A percentile compares a stretch with the other conserved stretches of the same genome.
Evolutionary conservation across 2,888 invertebrate genomes (phyloP).

Genomic region (Amiota mariae): DNA sequence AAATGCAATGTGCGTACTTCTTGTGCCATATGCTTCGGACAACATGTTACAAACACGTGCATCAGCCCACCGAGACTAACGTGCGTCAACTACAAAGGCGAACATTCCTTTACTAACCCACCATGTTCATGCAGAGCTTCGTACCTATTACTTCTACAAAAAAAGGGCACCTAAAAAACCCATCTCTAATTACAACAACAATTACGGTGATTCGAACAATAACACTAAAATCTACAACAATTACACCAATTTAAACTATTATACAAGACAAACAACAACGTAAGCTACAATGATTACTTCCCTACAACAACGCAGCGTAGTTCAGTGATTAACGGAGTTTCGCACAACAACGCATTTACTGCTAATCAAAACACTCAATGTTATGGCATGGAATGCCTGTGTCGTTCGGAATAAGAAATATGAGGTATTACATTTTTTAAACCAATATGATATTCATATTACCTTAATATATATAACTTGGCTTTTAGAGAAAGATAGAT

Average conservation of each 20-base stretch:
- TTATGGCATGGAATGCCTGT: too few relatives aligned
- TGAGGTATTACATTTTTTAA: too few relatives aligned
- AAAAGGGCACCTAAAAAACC: too few relatives aligned
- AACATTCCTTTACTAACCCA: slow-evolving; percentile 1
- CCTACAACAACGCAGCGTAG: neutral
- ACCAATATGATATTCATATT: too few relatives aligned
- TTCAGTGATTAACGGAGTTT: neutral
- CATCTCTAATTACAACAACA: too few relatives aligned
- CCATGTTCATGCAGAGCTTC: neutral
- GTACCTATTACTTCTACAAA: neutral
- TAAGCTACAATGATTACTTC: neutral
- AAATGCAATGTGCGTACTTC: slow-evolving; percentile 30
- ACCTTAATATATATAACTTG: too few relatives aligned
- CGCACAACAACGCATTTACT: neutral
- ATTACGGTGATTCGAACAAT: neutral
- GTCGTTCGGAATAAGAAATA: too few relatives aligned
- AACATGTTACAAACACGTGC: neutral
- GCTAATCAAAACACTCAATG: too few relatives aligned
- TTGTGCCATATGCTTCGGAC: slow-evolving; percentile 30
- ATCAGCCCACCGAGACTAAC: neutral
- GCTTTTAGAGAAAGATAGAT: too few relatives aligned
- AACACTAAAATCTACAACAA: too few relatives aligned
- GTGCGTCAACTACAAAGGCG: slow-evolving; percentile 19
- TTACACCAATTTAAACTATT: too few relatives aligned
- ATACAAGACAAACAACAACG: neutral